Conservation (phyloP, 1,140 invertebrate genomes). For the Paracyclopina nana region DNA sequence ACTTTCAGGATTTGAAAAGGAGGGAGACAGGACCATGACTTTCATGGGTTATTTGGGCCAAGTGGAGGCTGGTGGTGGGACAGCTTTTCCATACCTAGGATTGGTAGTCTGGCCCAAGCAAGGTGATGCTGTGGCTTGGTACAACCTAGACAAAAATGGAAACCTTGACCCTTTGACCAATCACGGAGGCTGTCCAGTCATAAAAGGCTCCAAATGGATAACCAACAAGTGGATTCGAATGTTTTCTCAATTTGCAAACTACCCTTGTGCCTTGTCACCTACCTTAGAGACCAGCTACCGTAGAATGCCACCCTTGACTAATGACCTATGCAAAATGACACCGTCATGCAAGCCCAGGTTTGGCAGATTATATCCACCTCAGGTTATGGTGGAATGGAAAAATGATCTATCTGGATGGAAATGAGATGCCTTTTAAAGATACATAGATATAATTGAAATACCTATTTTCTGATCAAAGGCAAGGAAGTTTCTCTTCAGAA, state of each 20-base stretch:
- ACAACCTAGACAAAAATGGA: not conserved
- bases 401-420: no score
- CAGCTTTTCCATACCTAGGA: slow-evolving; percentile 25
- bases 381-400: no score
- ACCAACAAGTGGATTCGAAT: slow-evolving; percentile 15
- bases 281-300: not conserved
- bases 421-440: no score
- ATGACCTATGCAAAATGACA: slow-evolving; percentile 1
- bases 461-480: no score
- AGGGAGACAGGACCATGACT: slow-evolving; percentile 1
- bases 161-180: not conserved
- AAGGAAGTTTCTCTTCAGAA: no score
- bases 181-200: slow-evolving; percentile 14
- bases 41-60: slow-evolving; percentile 6
- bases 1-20: not conserved
- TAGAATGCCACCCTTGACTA: not conserved
- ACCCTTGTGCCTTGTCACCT: not conserved
- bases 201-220: slow-evolving; percentile 9
- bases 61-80: slow-evolving; percentile 23
- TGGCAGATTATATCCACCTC: no score
- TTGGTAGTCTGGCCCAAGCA: slow-evolving; percentile 22
- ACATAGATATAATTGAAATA: no score
- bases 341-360: no score
- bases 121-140: slow-evolving; percentile 24
- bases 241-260: not conserved